phyloP scores from a whole-genome alignment of 30 jellyfish, hydroid and myxozoan genomes.

The Sanderia malayensis region DNA sequence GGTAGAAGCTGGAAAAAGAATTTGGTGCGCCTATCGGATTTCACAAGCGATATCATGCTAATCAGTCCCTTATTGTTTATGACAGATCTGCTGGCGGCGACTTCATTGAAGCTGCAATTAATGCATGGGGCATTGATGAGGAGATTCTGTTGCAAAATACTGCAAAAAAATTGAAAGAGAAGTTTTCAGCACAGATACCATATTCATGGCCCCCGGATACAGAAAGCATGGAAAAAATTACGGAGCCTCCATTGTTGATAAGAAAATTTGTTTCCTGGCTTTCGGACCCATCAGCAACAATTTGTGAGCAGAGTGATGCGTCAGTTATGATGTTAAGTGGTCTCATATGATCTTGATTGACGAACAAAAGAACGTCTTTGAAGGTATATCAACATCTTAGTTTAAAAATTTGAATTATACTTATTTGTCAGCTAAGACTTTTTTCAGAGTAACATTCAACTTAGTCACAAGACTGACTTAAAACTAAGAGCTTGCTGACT shows the following conservation, averaged over 20 bases:
- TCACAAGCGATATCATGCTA: neutral
- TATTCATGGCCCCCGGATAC: slow-evolving; percentile 11
- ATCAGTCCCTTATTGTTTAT: slow-evolving; percentile 7
- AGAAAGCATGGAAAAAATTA: no score
- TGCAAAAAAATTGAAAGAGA: slow-evolving; percentile 3
- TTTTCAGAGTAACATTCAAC: no score
- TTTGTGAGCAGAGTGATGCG: neutral
- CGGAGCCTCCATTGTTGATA: neutral
- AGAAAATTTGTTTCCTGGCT: neutral
- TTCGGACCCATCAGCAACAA: slow-evolving; percentile 3
- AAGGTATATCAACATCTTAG: neutral
- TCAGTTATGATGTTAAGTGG: neutral
- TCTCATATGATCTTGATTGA: neutral
- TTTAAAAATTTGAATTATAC: no score
- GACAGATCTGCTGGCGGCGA: slow-evolving; percentile 14
- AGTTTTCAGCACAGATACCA: neutral
- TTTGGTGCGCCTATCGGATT: slow-evolving; percentile 17
- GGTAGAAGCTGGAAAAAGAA: slow-evolving; percentile 1
- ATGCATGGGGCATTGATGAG: slow-evolving; percentile 32
- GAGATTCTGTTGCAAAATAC: slow-evolving; percentile 1
- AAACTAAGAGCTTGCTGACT: no score
- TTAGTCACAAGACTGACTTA: no score
- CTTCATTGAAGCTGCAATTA: slow-evolving; percentile 16
- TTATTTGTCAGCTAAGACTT: no score
- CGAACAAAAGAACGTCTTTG: neutral